phyloP scores from a whole-genome alignment of 2,888 invertebrate genomes.

The Patella ulyssiponensis region DNA sequence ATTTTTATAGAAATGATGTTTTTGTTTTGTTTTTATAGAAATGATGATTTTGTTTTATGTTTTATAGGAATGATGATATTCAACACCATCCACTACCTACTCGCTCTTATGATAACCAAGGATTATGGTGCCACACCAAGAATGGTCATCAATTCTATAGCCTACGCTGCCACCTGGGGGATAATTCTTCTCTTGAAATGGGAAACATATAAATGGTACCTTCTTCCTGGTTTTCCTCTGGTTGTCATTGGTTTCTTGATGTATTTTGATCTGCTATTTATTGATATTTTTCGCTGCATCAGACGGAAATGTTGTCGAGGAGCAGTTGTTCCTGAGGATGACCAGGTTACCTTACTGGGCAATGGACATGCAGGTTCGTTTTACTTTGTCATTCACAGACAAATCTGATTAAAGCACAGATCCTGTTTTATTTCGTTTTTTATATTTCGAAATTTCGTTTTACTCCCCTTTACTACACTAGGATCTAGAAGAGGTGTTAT shows the following conservation, averaged over 20 bases:
- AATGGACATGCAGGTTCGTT: too few relatives aligned
- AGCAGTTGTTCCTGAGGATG: too few relatives aligned
- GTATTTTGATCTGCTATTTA: slow-evolving; percentile 28
- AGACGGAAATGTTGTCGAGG: not conserved
- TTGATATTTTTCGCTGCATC: not conserved
- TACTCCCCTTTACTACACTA: too few relatives aligned
- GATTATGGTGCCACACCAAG: slow-evolving; percentile 92
- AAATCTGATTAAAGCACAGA: too few relatives aligned
- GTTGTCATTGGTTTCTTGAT: slow-evolving; percentile 28
- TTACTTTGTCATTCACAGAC: too few relatives aligned
- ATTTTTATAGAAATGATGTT: too few relatives aligned
- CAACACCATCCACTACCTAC: slow-evolving; percentile 90
- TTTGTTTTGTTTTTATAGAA: too few relatives aligned
- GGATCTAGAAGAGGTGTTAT: too few relatives aligned
- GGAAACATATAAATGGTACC: slow-evolving; percentile 81
- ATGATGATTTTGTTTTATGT: slow-evolving; percentile 63
- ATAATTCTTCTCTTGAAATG: slow-evolving; percentile 83
- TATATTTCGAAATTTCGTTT: too few relatives aligned
- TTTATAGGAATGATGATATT: slow-evolving; percentile 83
- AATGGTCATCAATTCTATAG: slow-evolving; percentile 90
- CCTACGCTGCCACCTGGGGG: slow-evolving; percentile 92
- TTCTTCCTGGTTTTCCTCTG: slow-evolving; percentile 78
- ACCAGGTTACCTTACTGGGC: too few relatives aligned
- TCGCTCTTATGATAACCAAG: slow-evolving; percentile 92
- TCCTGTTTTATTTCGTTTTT: too few relatives aligned